Evolutionary conservation across 2,888 invertebrate genomes (phyloP).

Genomic region (Diplolepis rosae): DNA sequence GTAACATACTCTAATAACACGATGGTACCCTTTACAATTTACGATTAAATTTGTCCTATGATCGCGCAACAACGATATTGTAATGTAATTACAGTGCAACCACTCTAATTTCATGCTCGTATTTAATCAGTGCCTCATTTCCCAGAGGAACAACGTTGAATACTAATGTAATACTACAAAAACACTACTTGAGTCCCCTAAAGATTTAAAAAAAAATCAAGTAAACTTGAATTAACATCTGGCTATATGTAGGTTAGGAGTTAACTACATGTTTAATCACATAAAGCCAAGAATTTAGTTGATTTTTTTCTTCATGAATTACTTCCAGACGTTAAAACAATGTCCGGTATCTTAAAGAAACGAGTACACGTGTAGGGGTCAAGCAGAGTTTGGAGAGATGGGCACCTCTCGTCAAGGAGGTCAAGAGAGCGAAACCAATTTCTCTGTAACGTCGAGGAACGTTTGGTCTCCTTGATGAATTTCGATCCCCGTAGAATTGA

Average conservation of each 20-base stretch:
- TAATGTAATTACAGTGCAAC: too few species aligned
- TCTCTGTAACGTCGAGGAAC: constrained; percentile 30
- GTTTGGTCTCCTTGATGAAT: constrained; percentile 40
- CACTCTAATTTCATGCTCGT: too few species aligned
- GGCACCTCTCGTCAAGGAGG: constrained; percentile 3
- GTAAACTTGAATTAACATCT: too few species aligned
- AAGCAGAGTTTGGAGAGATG: constrained; percentile 12
- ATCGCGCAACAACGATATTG: too few species aligned
- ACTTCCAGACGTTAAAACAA: constrained; percentile 7
- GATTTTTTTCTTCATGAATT: background rate
- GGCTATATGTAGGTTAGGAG: background rate
- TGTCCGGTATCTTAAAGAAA: constrained; percentile 8
- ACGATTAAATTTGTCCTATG: too few species aligned
- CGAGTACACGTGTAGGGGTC: constrained; percentile 13
- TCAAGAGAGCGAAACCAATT: constrained; percentile 37
- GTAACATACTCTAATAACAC: too few species aligned
- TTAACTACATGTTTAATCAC: background rate
- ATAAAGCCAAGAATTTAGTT: background rate
- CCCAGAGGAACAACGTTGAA: too few species aligned
- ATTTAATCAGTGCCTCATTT: too few species aligned
- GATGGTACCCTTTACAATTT: too few species aligned
- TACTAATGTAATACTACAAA: too few species aligned
- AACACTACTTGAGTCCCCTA: too few species aligned
- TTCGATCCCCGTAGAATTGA: constrained; percentile 34
- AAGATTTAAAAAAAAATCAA: too few species aligned